Conservation (phyloP, 2,888 invertebrate species). For the Tenthredo notha region DNA sequence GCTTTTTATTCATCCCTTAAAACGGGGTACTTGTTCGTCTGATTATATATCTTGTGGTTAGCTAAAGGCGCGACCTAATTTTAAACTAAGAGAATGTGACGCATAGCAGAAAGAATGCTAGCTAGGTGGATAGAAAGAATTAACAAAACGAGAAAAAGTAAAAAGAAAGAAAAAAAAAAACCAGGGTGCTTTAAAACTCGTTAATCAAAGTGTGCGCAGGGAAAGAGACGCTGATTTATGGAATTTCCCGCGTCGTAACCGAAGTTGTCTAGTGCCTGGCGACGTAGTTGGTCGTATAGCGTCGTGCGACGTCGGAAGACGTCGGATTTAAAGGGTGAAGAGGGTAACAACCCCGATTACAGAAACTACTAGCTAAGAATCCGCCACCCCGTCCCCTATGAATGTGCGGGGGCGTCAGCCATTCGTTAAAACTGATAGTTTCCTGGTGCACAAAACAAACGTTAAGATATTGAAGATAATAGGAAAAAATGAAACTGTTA, state of each 20-base stretch:
- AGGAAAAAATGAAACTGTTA: not conserved
- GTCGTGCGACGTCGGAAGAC: not conserved
- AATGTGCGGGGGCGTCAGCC: not conserved
- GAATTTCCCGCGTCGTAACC: constrained; percentile 11
- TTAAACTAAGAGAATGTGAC: not conserved
- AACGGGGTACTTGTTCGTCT: not conserved
- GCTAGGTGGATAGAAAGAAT: not conserved
- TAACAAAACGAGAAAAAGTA: not conserved
- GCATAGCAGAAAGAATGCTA: not conserved
- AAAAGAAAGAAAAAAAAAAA: not conserved
- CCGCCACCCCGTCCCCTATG: not conserved
- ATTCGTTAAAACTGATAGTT: constrained; percentile 43
- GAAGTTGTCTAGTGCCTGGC: constrained; percentile 11
- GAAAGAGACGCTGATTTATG: constrained; percentile 46
- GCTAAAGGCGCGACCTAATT: not conserved
- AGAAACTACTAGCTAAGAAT: constrained; percentile 34
- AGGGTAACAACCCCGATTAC: constrained; percentile 30
- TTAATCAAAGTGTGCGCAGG: constrained; percentile 43
- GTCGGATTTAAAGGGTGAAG: not conserved
- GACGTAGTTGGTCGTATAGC: not conserved
- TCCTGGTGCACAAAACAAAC: not conserved
- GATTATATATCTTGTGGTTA: not conserved
- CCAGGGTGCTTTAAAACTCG: constrained; percentile 43
- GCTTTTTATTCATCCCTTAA: not conserved
- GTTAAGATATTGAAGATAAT: not conserved